Base-by-base conservation (phyloP, 2,888 invertebrate genomes). In the Drosophila leonis region DNA sequence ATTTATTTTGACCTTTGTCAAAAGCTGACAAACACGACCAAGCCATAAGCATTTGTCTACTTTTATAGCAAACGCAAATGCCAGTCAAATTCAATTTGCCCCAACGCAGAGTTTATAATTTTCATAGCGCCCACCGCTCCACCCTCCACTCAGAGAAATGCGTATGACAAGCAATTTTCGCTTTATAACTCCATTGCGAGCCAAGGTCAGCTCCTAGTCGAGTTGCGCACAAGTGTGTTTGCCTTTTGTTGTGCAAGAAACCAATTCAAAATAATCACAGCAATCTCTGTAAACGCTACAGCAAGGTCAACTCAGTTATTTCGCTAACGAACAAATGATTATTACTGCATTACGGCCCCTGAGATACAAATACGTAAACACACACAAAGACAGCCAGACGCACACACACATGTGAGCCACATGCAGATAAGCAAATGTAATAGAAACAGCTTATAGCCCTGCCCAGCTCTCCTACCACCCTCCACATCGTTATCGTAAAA, bases 371-470 rank as follows among this genome's bases (percentile, higher is more conserved):
- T 52, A 55, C 54, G 9, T 20, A 65, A 41, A 27, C 33, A 33
- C 24, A 33, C 24, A 52, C 64, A 52, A 12, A 31, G 12, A 24
- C 35, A 24, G 1, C 42, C 54, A 44, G 24, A 49, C 57, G 56
- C 44, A 49, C 24, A 27, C 35, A 24, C 24, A 69, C 57, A 63
- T 78, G 65, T 65, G 69, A 76, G 75, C 49, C 75, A 60, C 67
- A 85, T 88, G 88, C 86, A 90, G 86, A 88, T 86, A 90, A 88
- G 89, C 75, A 72, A 86, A 87, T 73, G 77, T 87, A 75, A 83
- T 88, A 81, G 79, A 86, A 90, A 72, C 79, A 83, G 83, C 83
- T 86, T 88, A 76, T 72, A 37, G 55, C 35, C 59, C 37, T 20
- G 61, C 44, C 57, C 70, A 42, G 6, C 42, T 20, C 46, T 41